A percentile compares a stretch with the other conserved stretches of the same genome.
Evolutionary conservation across 2,888 invertebrate genomes (phyloP).

Genomic region (Xylota segnis): DNA sequence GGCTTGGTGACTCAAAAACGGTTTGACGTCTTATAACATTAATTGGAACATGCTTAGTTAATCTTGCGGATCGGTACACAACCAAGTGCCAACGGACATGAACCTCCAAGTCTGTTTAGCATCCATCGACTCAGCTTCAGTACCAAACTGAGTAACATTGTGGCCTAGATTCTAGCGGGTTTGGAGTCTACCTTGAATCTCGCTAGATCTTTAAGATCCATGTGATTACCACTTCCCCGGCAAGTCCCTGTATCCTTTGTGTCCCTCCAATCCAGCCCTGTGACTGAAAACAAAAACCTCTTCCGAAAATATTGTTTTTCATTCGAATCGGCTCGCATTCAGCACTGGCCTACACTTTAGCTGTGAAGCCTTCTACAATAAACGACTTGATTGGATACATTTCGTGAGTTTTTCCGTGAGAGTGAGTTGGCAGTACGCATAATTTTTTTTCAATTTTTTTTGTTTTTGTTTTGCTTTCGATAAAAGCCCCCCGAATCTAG

Average conservation of each 20-base stretch:
- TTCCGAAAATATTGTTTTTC: conserved; percentile 1
- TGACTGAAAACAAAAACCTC: background rate
- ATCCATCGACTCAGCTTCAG: too few species aligned
- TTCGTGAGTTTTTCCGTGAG: conserved; percentile 70
- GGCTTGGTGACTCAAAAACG: too few species aligned
- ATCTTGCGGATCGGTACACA: too few species aligned
- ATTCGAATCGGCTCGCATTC: conserved; percentile 16
- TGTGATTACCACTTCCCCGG: too few species aligned
- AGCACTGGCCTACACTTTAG: conserved; percentile 27
- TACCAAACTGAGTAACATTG: too few species aligned
- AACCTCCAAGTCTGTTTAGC: too few species aligned
- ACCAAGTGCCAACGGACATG: too few species aligned
- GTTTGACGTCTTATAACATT: too few species aligned
- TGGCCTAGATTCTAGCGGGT: too few species aligned
- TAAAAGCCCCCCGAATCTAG: conserved; percentile 40
- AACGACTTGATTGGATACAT: conserved; percentile 75
- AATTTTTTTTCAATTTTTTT: conserved; percentile 51
- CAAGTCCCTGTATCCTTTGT: background rate
- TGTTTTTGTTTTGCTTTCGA: background rate
- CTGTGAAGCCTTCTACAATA: conserved; percentile 49
- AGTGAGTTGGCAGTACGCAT: conserved; percentile 66
- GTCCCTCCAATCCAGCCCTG: background rate
- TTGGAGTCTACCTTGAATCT: too few species aligned
- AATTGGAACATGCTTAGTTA: too few species aligned
- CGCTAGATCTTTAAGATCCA: too few species aligned